Percentiles rank a stretch among this genome's conserved stretches.
Conservation (phyloP, 2,797 vertebrate genomes). For the Ciconia nigra region DNA sequence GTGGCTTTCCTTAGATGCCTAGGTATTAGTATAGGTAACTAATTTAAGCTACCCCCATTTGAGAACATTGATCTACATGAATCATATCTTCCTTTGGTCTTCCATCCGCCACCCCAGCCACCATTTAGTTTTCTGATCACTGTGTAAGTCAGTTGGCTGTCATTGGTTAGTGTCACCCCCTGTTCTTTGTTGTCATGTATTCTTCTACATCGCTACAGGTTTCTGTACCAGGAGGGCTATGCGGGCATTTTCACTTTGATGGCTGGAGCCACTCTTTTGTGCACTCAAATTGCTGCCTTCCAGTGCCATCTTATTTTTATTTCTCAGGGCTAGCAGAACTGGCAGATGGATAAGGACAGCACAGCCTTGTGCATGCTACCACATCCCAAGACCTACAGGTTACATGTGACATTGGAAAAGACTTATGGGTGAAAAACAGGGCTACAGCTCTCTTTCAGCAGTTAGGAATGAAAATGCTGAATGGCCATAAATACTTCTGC, state of each 20-base stretch:
- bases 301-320: neutral
- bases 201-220: neutral
- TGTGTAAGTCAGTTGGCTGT: neutral
- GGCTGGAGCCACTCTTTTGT: neutral
- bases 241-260: neutral
- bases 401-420: neutral
- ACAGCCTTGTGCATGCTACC: neutral
- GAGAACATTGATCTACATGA: neutral
- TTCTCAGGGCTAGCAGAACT: neutral
- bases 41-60: neutral
- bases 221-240: neutral
- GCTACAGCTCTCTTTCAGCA: neutral
- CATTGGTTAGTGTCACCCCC: neutral
- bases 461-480: neutral
- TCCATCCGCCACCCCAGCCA: neutral
- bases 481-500: neutral
- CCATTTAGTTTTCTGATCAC: neutral
- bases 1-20: neutral
- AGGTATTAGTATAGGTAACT: neutral
- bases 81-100: neutral
- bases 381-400: neutral
- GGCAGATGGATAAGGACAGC: neutral
- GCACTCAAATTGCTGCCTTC: neutral
- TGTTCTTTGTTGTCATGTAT: neutral
- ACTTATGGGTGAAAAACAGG: neutral